These are phyloP conservation scores for Paracanthobrama guichenoti DNA, from an alignment of 2,113 vertebrate species.

Conservation along the genomic window DNA sequence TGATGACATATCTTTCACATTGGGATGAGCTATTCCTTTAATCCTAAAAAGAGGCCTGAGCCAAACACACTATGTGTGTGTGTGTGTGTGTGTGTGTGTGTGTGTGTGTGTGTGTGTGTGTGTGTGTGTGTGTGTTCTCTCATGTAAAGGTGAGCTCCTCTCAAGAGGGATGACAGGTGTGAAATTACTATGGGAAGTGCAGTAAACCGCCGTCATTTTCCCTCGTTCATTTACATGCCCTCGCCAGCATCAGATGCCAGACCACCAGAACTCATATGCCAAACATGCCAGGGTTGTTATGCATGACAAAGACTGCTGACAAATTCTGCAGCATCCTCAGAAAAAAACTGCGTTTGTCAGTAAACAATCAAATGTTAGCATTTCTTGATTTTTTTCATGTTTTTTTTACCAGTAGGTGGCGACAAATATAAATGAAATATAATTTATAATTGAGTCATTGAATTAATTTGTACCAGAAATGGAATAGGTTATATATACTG, in stretches of 20 bases:
- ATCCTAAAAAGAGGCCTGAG: neutral
- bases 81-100: conserved; percentile 49
- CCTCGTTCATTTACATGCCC: conserved; percentile 72
- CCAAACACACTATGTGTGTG: neutral
- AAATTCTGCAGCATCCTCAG: neutral
- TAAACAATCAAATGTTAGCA: neutral
- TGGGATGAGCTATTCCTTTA: neutral
- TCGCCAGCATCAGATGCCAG: conserved; percentile 31
- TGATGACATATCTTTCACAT: neutral
- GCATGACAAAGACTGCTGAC: conserved; percentile 15
- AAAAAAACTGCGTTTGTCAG: neutral
- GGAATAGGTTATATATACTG: neutral
- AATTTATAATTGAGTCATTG: neutral
- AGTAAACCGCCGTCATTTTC: conserved; percentile 71
- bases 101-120: conserved; percentile 26
- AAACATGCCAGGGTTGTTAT: conserved; percentile 28
- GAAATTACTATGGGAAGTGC: conserved; percentile 77
- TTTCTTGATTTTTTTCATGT: neutral
- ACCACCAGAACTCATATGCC: conserved; percentile 4
- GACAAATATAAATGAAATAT: neutral
- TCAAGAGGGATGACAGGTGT: conserved; percentile 77
- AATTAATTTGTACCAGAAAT: neutral
- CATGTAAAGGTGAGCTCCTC: conserved; percentile 77
- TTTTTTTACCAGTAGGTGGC: neutral
- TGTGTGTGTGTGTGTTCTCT: conserved; percentile 64